These are phyloP conservation scores for Eufriesea mexicana DNA, from an alignment of 1,140 invertebrate genomes.

Conservation along the genomic window DNA sequence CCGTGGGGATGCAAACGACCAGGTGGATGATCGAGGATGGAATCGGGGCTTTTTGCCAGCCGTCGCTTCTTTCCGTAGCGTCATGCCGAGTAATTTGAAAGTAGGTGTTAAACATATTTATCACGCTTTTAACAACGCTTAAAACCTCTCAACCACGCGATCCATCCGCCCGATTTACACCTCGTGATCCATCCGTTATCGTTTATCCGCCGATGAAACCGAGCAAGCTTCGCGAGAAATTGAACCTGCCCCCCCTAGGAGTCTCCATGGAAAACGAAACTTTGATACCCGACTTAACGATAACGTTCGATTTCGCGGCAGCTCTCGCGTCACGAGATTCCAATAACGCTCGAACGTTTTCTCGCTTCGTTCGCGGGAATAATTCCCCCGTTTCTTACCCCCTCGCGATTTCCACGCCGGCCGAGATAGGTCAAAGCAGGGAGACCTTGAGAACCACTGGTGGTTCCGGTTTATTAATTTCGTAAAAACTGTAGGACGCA, in stretches of 20 bases:
- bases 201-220: not conserved
- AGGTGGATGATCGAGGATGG: slow-evolving; percentile 32
- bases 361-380: not conserved
- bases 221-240: not conserved
- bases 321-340: not conserved
- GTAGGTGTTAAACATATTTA: slow-evolving; percentile 53
- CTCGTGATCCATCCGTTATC: not conserved
- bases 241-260: no score
- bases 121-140: slow-evolving; percentile 31
- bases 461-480: slow-evolving; percentile 58
- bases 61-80: slow-evolving; percentile 27
- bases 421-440: no score
- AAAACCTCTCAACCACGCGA: not conserved
- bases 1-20: slow-evolving; percentile 48
- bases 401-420: no score
- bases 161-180: not conserved
- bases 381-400: not conserved
- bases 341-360: not conserved
- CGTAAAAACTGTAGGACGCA: slow-evolving; percentile 57
- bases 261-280: not conserved
- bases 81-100: slow-evolving; percentile 45
- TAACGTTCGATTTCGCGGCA: not conserved
- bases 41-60: slow-evolving; percentile 26
- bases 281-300: not conserved
- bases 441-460: slow-evolving; percentile 44